A percentile compares a stretch with the other conserved stretches of the same genome.
These are phyloP conservation scores for Tetramorium alpestre DNA, from an alignment of 1,140 invertebrate species.

Conservation along the genomic window DNA sequence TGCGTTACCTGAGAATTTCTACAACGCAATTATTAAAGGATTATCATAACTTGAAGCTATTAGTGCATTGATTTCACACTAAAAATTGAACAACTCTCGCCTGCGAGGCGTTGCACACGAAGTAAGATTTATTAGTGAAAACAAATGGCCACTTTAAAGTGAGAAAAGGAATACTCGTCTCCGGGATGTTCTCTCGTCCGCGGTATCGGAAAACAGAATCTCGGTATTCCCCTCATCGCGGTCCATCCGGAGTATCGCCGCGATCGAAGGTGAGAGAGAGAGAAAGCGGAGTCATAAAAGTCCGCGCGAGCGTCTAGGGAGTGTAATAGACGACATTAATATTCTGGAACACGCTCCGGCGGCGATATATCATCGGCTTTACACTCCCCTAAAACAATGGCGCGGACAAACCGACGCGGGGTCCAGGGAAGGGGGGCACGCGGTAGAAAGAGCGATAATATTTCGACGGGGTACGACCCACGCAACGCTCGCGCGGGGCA, in stretches of 20 bases:
- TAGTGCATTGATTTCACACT: neutral
- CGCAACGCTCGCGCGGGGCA: conserved; percentile 43
- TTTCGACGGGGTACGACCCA: conserved; percentile 72
- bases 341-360: conserved; percentile 67
- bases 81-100: neutral
- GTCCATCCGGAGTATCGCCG: neutral
- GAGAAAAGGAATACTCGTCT: neutral
- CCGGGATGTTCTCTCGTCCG: neutral
- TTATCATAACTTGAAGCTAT: neutral
- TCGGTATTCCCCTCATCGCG: neutral
- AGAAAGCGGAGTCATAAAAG: conserved; percentile 41
- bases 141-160: neutral
- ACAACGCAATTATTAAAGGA: neutral
- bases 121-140: neutral
- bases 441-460: conserved; percentile 67
- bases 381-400: conserved; percentile 75
- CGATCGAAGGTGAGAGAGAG: conserved; percentile 5
- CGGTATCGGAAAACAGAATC: neutral
- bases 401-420: conserved; percentile 47
- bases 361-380: conserved; percentile 74
- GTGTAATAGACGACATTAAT: conserved; percentile 72
- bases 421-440: neutral
- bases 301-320: conserved; percentile 50
- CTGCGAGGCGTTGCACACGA: too few species aligned
- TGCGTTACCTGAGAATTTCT: conserved; percentile 27